Evolutionary conservation across 2,888 invertebrate genomes (phyloP), one percentile per base, ranked within the genome.

Genomic region (Himalopsyche kuldschensis): DNA sequence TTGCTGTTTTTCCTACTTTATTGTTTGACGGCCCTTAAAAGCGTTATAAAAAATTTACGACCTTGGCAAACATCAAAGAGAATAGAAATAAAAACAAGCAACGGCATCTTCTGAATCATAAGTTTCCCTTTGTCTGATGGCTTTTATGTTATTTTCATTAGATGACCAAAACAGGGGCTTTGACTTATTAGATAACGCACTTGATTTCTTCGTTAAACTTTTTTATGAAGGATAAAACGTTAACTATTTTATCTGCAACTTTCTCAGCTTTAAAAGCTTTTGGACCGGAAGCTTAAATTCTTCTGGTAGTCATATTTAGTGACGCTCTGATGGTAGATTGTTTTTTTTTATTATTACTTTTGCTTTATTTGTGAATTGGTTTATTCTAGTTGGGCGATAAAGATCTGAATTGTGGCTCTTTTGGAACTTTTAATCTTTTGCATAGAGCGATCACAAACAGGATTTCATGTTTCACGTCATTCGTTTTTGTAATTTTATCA

Each of bases 101-200:
- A 89, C 27, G 90, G 92, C 85, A 87, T 88, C 78, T 87, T 91
- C 6, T 87, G 89, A 83, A 85, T 93, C 89, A 92, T 92, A 89
- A 89, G 88, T 86, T 80, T 83, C 63, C 80, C 84, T 81, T 75
- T 85, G 83, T 41, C 77, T 24, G 82, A 82, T 79, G 48, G 76
- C 69, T 46, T 35, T 77, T 76, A 46, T 81, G 35, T 85, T 31
- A 82, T 41, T 75, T 75, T 75, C 55, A 55, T 55, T 55, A 55
- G 55, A 55, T 55, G 55, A 55, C 55, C 55, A 55, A 55, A 55
- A 55, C 55, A 55, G 55, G 55, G 55, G 20, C 55, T 55, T 55
- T 55, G 55, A 55, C 55, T 55, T 55, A 55, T 55, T 55, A 55
- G 55, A 55, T 55, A 55, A 55, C 55, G 20, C 55, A 55, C 55